phyloP scores from a whole-genome alignment of 1,140 invertebrate genomes.

The Chironomus tepperi region DNA sequence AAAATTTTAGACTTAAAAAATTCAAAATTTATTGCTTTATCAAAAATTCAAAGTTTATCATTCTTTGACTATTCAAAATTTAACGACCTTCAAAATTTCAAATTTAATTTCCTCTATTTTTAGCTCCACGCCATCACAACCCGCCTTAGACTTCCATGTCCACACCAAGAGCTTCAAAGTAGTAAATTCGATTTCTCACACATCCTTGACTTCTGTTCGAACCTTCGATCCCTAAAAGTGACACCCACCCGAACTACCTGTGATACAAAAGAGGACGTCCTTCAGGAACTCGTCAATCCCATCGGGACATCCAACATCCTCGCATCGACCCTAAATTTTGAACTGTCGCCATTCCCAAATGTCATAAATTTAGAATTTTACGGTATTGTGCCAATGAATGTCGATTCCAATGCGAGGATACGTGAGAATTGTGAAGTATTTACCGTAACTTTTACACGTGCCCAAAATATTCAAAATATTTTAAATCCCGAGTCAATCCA shows the following conservation, averaged over 20 bases:
- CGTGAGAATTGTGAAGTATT: constrained; percentile 31
- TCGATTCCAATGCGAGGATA: constrained; percentile 51
- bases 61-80: too few species aligned
- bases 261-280: constrained; percentile 39
- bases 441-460: constrained; percentile 32
- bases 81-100: too few species aligned
- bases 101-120: constrained; percentile 37
- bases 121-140: constrained; percentile 83
- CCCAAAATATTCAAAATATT: background rate
- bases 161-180: constrained; percentile 57
- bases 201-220: constrained; percentile 78
- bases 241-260: constrained; percentile 56
- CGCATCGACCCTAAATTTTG: constrained; percentile 67
- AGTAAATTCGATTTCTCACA: constrained; percentile 75
- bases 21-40: constrained; percentile 17
- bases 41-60: background rate
- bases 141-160: constrained; percentile 75
- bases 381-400: constrained; percentile 52
- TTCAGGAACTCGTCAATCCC: constrained; percentile 30
- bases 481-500: constrained; percentile 45
- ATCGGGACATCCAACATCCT: constrained; percentile 72
- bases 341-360: constrained; percentile 70
- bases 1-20: constrained; percentile 3
- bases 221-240: constrained; percentile 49
- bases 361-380: constrained; percentile 53